A percentile compares a stretch with the other conserved stretches of the same genome.
Conservation (phyloP, 92 coral and sea anemone genomes). For the Isaurus tuberculatus region DNA sequence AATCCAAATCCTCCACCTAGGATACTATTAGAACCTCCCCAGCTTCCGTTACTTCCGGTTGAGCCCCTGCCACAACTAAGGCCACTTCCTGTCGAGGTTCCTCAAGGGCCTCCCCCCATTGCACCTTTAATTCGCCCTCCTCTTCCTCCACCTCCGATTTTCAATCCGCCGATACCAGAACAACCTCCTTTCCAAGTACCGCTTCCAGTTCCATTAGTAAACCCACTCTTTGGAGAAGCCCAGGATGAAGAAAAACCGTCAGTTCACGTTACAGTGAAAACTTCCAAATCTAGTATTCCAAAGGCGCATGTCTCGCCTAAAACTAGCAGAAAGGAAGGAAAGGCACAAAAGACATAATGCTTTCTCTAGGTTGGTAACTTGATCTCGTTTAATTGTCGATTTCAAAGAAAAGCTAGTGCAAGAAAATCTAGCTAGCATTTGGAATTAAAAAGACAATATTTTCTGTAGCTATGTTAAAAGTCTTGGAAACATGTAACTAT, state of each 20-base stretch:
- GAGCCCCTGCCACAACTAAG: constrained; percentile 37
- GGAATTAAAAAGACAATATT: not conserved
- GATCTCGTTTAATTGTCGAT: not conserved
- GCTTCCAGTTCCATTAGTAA: constrained; percentile 6
- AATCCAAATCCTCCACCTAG: constrained; percentile 52
- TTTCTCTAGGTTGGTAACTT: constrained; percentile 36
- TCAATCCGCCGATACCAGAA: constrained; percentile 39
- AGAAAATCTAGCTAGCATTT: not conserved
- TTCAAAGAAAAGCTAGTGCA: not conserved
- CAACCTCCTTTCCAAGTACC: constrained; percentile 46
- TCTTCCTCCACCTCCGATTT: constrained; percentile 33
- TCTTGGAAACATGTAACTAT: not conserved
- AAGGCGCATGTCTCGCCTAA: constrained; percentile 46
- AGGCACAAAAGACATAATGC: not conserved
- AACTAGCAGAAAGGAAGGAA: constrained; percentile 3
- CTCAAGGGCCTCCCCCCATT: constrained; percentile 37
- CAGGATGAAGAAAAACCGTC: constrained; percentile 86
- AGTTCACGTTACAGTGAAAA: constrained; percentile 90
- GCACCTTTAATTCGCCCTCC: constrained; percentile 34
- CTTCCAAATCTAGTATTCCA: constrained; percentile 93
- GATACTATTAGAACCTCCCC: constrained; percentile 51
- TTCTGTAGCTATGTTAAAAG: not conserved
- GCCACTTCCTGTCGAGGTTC: constrained; percentile 39
- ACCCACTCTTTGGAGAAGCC: constrained; percentile 20
- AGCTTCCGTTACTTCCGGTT: constrained; percentile 24